Conservation (phyloP, 2,797 vertebrate species). For the Lagocephalus sceleratus region DNA sequence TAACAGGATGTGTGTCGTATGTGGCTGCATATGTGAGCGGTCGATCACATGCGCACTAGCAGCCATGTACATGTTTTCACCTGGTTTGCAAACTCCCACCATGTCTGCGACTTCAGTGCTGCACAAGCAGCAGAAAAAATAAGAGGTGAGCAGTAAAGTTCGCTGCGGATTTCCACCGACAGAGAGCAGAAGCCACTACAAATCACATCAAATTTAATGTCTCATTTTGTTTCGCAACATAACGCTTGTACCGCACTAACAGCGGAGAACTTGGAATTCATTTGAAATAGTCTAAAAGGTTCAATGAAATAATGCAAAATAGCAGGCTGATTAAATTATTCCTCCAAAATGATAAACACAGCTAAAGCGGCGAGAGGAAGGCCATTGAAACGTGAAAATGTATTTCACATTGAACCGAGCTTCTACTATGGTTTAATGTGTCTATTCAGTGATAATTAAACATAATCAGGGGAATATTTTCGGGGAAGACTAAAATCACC, state of each 20-base stretch:
- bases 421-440: slow-evolving; percentile 39
- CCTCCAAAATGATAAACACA: slow-evolving; percentile 36
- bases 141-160: slow-evolving; percentile 9
- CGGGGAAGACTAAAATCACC: slow-evolving; percentile 55
- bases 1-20: not conserved
- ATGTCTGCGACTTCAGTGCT: slow-evolving; percentile 8
- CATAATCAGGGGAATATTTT: slow-evolving; percentile 60
- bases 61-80: not conserved
- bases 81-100: not conserved
- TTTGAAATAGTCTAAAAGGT: slow-evolving; percentile 36
- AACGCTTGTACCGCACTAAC: slow-evolving; percentile 34
- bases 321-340: slow-evolving; percentile 49
- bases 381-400: slow-evolving; percentile 60
- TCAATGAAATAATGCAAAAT: slow-evolving; percentile 42
- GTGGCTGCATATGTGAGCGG: not conserved
- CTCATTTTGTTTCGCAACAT: slow-evolving; percentile 11
- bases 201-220: slow-evolving; percentile 6
- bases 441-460: slow-evolving; percentile 61
- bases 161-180: slow-evolving; percentile 14
- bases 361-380: slow-evolving; percentile 33
- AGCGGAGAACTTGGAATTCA: slow-evolving; percentile 20
- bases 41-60: slow-evolving; percentile 7
- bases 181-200: slow-evolving; percentile 19
- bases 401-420: slow-evolving; percentile 55
- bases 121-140: slow-evolving; percentile 13